Evolutionary conservation across 2,113 vertebrate genomes (phyloP).

Genomic region (Perccottus glenii): DNA sequence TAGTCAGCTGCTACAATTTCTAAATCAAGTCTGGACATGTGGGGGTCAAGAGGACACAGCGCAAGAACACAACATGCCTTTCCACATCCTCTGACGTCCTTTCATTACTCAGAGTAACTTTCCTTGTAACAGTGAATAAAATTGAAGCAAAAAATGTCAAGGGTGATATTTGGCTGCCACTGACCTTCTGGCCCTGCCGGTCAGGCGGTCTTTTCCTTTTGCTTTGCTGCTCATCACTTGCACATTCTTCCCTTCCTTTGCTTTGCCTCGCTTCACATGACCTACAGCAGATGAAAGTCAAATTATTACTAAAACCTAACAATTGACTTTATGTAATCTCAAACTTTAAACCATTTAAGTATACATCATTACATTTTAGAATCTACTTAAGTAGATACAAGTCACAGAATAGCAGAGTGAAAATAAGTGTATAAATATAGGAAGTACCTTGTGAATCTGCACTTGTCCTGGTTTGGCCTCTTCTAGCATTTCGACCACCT

Average conservation of each 20-base stretch:
- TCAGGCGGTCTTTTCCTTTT: constrained; percentile 92
- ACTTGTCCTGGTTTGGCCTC: constrained; percentile 75
- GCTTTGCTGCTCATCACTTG: constrained; percentile 86
- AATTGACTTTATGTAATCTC: too few species aligned
- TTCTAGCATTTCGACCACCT: constrained; percentile 83
- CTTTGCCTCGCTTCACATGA: constrained; percentile 75
- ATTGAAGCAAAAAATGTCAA: background rate
- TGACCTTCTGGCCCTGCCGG: constrained; percentile 94
- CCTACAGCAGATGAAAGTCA: constrained; percentile 74
- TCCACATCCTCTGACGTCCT: constrained; percentile 25
- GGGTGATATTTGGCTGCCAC: constrained; percentile 17
- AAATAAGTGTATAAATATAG: constrained; percentile 6
- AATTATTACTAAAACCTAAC: background rate
- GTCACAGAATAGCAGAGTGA: background rate
- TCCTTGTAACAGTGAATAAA: background rate
- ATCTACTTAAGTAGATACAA: background rate
- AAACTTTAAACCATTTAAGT: too few species aligned
- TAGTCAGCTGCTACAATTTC: constrained; percentile 46
- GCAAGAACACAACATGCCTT: constrained; percentile 35
- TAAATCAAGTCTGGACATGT: constrained; percentile 46
- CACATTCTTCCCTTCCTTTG: constrained; percentile 74
- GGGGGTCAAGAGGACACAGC: constrained; percentile 32
- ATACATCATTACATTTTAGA: too few species aligned
- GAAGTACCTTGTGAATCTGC: constrained; percentile 78
- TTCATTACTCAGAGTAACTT: constrained; percentile 12